Conservation (phyloP, 2,888 invertebrate species). For the Platycheirus rosarum region DNA sequence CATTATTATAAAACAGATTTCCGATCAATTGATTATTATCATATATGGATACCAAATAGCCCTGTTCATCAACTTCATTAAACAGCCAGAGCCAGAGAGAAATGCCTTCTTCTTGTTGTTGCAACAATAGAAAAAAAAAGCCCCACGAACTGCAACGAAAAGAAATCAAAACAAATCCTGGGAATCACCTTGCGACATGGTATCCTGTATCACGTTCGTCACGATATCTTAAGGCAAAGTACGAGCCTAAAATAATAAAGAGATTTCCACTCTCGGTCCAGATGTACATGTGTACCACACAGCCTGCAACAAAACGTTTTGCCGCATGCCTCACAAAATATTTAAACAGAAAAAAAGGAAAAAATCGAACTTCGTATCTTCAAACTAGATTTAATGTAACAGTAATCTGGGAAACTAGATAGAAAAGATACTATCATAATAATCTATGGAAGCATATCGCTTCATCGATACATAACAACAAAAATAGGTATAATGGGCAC, state of each 20-base stretch:
- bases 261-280: constrained; percentile 68
- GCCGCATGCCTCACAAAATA: constrained; percentile 40
- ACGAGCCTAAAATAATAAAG: constrained; percentile 72
- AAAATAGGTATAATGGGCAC: constrained; percentile 57
- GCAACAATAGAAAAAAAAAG: constrained; percentile 7
- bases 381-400: constrained; percentile 72
- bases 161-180: constrained; percentile 72
- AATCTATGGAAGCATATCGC: constrained; percentile 66
- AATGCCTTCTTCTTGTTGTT: constrained; percentile 13
- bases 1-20: constrained; percentile 55
- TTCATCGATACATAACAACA: constrained; percentile 62
- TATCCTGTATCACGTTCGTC: constrained; percentile 74
- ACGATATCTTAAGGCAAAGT: constrained; percentile 63
- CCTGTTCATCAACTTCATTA: constrained; percentile 15
- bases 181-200: constrained; percentile 73
- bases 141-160: constrained; percentile 49
- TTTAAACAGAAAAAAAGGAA: constrained; percentile 1
- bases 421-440: constrained; percentile 55
- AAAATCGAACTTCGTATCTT: constrained; percentile 17
- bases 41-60: constrained; percentile 44
- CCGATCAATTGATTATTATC: constrained; percentile 68
- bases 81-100: background rate
- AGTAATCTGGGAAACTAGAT: constrained; percentile 49
- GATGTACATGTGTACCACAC: constrained; percentile 72
- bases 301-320: constrained; percentile 61